phyloP scores from a whole-genome alignment of 2,113 vertebrate genomes.

The Leucopternis melanops region DNA sequence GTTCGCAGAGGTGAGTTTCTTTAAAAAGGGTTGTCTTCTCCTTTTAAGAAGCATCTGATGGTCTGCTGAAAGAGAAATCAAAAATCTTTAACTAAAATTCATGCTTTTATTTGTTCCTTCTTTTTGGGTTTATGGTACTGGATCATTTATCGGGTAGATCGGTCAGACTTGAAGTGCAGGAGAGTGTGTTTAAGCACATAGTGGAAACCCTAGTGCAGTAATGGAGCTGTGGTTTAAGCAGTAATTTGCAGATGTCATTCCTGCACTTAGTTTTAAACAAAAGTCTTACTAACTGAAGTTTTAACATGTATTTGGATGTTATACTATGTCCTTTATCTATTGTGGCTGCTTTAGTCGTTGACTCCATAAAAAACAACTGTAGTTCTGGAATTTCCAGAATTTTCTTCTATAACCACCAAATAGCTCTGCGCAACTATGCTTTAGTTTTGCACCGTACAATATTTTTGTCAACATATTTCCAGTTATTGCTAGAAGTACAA shows the following conservation, averaged over 20 bases:
- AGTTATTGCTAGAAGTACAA: not conserved
- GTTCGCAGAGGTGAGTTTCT: slow-evolving; percentile 80
- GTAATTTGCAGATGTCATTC: not conserved
- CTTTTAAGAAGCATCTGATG: not conserved
- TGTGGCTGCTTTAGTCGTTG: not conserved
- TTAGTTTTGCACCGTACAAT: not conserved
- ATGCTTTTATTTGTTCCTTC: not conserved
- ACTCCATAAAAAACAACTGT: not conserved
- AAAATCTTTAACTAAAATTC: not conserved
- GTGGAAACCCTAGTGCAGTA: not conserved
- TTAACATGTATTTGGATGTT: not conserved
- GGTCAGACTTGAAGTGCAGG: not conserved
- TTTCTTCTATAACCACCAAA: not conserved
- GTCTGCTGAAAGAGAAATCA: not conserved
- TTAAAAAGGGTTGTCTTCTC: not conserved
- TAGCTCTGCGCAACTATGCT: not conserved
- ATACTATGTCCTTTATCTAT: not conserved
- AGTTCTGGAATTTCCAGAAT: not conserved
- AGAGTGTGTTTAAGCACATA: not conserved
- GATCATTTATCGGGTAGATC: not conserved
- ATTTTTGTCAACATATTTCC: not conserved
- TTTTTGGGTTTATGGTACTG: not conserved
- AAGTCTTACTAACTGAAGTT: not conserved
- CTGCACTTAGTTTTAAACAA: not conserved
- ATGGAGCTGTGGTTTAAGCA: not conserved